Evolutionary conservation across 2,797 vertebrate genomes (phyloP), one percentile per base, ranked within the genome.

Genomic region (Eurystomus glaucurus): DNA sequence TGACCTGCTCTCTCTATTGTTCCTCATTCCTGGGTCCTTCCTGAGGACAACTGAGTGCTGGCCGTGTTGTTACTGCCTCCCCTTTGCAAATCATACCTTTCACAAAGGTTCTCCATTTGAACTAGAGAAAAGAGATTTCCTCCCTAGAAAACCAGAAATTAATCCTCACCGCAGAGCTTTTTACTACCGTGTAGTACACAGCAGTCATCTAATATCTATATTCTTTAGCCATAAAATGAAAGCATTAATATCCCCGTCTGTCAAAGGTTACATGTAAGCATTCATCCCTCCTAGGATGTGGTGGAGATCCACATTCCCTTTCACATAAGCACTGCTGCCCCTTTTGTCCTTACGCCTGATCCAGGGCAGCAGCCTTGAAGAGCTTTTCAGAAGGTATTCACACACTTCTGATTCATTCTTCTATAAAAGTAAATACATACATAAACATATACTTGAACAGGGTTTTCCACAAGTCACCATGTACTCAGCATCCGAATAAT

Each of bases 251-350:
- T 81, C n/a, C 69, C 81, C 68, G 88, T 94, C 85, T 90, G 91
- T 94, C 88, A 92, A 94, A 88, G 85, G 82, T 62, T 79, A 72
- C 45, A 57, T 64, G 41, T 88, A 88, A 94, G 79, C 70, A 70
- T 86, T 60, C 6, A 50, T 84, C 86, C 43, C 29, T 80, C 52
- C 21, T 51, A 46, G 82, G 57, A 51, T 37, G 35, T 41, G 51
- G 29, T 78, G 69, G 61, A 71, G n/a, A 68, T 29, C 23, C 70
- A 71, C 11, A 29, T 91, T 93, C 20, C n/a, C 22, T 71, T 93
- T 77, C 0, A 0, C 46, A 18, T 13, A 50, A 79, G 25, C 19
- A 41, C 51, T 37, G 14, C 61, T 79, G 10, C 66, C 52, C 66
- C n/a, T 68, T 74, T 33, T 87, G 33, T 75, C 51, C 66, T 74